Conservation (phyloP, 92 coral and sea anemone genomes). For the Blastomussa wellsi region DNA sequence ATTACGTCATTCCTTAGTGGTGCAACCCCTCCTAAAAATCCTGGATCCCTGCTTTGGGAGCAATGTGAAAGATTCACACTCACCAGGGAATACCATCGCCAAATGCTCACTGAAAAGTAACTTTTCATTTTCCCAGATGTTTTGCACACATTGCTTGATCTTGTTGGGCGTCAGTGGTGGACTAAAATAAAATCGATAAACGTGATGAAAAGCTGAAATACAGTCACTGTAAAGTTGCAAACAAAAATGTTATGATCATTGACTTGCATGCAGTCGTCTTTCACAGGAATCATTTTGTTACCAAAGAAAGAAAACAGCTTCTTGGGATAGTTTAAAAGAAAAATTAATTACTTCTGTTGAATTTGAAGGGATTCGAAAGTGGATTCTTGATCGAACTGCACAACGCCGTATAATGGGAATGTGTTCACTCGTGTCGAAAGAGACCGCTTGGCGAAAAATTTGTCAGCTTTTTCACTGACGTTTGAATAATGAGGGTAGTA, state of each 20-base stretch:
- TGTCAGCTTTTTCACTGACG: background rate
- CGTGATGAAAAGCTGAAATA: background rate
- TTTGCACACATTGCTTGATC: conserved; percentile 37
- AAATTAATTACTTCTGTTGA: background rate
- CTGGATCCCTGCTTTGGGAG: too few species aligned
- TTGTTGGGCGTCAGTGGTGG: conserved; percentile 63
- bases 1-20: too few species aligned
- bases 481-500: background rate
- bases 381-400: background rate
- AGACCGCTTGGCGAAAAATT: background rate
- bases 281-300: background rate
- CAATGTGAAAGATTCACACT: background rate
- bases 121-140: conserved; percentile 76
- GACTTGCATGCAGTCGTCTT: background rate
- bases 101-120: conserved; percentile 49
- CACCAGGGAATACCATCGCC: conserved; percentile 67
- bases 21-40: too few species aligned
- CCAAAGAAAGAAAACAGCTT: background rate
- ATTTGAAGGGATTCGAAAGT: background rate
- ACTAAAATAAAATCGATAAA: background rate
- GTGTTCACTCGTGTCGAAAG: background rate
- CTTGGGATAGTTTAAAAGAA: background rate
- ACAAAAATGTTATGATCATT: too few species aligned
- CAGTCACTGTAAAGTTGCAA: too few species aligned
- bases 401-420: background rate